These are phyloP conservation scores for Corvus cornix DNA, from an alignment of 2,113 vertebrate species.

Conservation along the genomic window DNA sequence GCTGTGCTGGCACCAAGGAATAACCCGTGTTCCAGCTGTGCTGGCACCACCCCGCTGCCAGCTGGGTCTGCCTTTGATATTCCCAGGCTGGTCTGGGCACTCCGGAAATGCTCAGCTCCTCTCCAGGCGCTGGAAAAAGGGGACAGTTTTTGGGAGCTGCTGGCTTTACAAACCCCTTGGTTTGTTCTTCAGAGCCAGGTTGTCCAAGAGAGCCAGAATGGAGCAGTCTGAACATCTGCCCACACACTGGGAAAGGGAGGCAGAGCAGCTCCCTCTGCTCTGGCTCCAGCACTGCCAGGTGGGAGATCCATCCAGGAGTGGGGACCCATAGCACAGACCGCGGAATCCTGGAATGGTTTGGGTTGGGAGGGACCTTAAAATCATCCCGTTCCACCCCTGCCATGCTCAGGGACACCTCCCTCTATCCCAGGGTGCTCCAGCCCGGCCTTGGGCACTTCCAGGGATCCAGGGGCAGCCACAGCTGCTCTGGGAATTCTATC, in stretches of 20 bases:
- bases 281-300: not conserved
- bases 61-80: not conserved
- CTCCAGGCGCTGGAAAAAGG: fast-evolving
- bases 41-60: not conserved
- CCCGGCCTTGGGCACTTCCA: not conserved
- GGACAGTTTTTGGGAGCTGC: fast-evolving
- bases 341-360: not conserved
- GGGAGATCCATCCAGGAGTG: fast-evolving
- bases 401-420: not conserved
- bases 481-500: not conserved
- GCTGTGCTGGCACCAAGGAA: not conserved
- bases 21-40: not conserved
- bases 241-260: not conserved
- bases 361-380: not conserved
- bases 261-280: not conserved
- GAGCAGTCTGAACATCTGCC: not conserved
- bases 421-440: fast-evolving
- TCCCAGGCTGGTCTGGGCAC: not conserved
- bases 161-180: not conserved
- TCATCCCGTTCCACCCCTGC: not conserved
- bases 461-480: not conserved
- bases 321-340: not conserved
- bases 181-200: not conserved
- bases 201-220: not conserved
- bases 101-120: not conserved